Base-by-base conservation (phyloP, 2,888 invertebrate genomes). In the Trimorus sp. region DNA sequence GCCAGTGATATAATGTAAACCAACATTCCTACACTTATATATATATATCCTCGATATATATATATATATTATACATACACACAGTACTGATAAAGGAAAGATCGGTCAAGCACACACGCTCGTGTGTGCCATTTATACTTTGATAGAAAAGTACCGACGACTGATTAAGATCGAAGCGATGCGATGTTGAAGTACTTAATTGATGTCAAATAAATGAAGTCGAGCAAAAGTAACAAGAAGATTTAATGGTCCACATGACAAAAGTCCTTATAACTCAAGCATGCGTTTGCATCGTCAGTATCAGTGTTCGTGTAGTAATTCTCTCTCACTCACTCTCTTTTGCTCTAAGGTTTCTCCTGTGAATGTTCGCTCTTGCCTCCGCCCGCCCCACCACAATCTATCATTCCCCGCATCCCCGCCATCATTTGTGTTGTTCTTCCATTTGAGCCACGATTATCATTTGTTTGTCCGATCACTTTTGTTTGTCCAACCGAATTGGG, bases 271-370 rank as follows among this genome's bases (percentile, higher is more conserved):
- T 12, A 49, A 78, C 78, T 83, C 66, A 65, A 83, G 80, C 80
- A 80, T 83, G 83, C 75, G 78, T 78, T 80, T 83, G 83, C 83
- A 83, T 83, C 80, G 83, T 83, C 83, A 83, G 75, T 83, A 83
- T 83, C 78, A 83, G 78, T 83, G 83, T 83, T 83, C 80, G 80
- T 79, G 79, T 79, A 79, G 83, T 83, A 77, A 73, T 79, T 79
- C 73, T 79, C 71, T 83, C 73, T 76, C 77, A 77, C 77, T 80
- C 74, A 77, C 74, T 80, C 77, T 76, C 83, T 77, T 79, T 77
- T 83, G 70, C 82, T 82, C 82, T 74, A 68, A 82, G 78, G 70
- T 78, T 78, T 78, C 40, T 82, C 78, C 78, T 75, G 26, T 79
- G 82, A 82, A 79, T 82, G 82, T 75, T 79, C 78, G 73, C 70